phyloP scores from a whole-genome alignment of 2,888 invertebrate genomes.

The Parthenolecanium corni region DNA sequence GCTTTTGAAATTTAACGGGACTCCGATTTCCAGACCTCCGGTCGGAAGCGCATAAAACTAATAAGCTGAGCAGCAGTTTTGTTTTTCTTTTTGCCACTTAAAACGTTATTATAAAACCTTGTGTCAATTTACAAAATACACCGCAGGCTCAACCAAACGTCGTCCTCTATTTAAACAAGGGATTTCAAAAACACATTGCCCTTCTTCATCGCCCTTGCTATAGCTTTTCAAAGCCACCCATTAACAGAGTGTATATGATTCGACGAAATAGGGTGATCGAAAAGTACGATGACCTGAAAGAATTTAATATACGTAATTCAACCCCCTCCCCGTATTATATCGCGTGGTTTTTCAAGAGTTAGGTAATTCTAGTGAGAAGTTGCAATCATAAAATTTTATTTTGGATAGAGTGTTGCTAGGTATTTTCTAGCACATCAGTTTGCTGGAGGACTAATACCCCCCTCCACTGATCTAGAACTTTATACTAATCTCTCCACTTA shows the following conservation, averaged over 20 bases:
- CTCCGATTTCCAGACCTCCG: neutral
- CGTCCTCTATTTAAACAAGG: constrained; percentile 25
- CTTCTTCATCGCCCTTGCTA: neutral
- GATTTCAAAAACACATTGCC: constrained; percentile 22
- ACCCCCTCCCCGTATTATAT: too few species aligned
- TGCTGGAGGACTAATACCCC: too few species aligned
- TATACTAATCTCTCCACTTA: too few species aligned
- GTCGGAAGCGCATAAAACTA: constrained; percentile 14
- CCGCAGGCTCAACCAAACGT: constrained; percentile 11
- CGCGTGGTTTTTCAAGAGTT: too few species aligned
- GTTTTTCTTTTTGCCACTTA: constrained; percentile 16
- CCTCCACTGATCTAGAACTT: too few species aligned
- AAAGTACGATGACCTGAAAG: too few species aligned
- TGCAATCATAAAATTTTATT: too few species aligned
- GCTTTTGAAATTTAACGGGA: neutral
- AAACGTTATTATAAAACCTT: constrained; percentile 25
- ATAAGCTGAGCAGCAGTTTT: constrained; percentile 3
- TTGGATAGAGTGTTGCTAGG: too few species aligned
- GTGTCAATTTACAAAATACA: constrained; percentile 28
- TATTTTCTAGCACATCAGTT: too few species aligned
- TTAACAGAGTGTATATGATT: constrained; percentile 3
- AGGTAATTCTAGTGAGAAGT: too few species aligned
- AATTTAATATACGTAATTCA: too few species aligned
- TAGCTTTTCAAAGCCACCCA: too few species aligned
- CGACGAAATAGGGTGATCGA: neutral